Evolutionary conservation across 1,140 invertebrate species (phyloP).

Genomic region (Reticulitermes speratus): DNA sequence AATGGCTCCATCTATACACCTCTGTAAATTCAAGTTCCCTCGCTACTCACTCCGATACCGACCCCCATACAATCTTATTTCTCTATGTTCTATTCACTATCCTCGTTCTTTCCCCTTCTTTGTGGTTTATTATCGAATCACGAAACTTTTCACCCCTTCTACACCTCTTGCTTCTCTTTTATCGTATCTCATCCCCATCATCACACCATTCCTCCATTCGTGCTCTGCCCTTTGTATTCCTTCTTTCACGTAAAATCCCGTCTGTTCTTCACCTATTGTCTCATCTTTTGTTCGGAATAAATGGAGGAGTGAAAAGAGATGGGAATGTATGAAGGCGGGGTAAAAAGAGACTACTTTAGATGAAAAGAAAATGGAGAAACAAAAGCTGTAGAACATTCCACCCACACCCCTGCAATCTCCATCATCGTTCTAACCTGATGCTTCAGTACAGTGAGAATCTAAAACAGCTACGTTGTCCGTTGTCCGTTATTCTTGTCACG

Average conservation of each 20-base stretch:
- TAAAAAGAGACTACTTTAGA: neutral
- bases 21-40: neutral
- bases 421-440: neutral
- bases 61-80: neutral
- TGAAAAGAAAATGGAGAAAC: neutral
- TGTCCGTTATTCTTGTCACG: no score
- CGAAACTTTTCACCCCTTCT: neutral
- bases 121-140: constrained; percentile 16
- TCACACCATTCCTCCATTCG: neutral
- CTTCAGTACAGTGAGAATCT: neutral
- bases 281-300: constrained; percentile 13
- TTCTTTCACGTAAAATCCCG: neutral
- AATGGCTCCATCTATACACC: neutral
- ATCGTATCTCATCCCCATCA: neutral
- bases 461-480: neutral
- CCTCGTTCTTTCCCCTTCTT: neutral
- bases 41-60: neutral
- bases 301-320: neutral
- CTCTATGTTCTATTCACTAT: neutral
- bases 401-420: neutral
- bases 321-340: neutral
- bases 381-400: neutral
- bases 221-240: neutral
- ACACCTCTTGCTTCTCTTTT: neutral
- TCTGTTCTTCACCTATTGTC: neutral